Conservation (phyloP, 2,113 vertebrate genomes). For the Bubalus kerabau region DNA sequence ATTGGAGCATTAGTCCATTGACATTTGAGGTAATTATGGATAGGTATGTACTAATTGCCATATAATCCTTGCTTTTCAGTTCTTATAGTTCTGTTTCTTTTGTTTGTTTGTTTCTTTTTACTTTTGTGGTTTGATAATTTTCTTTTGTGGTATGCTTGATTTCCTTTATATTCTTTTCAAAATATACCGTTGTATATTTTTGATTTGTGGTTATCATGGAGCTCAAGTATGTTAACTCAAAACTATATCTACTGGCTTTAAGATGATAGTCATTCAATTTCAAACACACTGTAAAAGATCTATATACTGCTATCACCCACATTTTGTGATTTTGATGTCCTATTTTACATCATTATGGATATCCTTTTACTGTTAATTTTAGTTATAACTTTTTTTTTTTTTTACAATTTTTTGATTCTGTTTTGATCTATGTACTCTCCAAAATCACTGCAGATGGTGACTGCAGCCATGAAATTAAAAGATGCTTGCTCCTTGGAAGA, state of each 20-base stretch:
- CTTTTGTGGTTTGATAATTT: background rate
- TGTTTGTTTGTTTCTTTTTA: background rate
- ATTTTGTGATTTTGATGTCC: background rate
- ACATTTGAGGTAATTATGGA: background rate
- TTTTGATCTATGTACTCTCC: background rate
- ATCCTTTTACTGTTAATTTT: background rate
- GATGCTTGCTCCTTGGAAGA: background rate
- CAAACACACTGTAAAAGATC: background rate
- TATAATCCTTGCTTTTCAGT: background rate
- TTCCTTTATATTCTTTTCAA: background rate
- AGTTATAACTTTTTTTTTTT: background rate
- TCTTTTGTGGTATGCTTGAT: background rate
- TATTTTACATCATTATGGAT: background rate
- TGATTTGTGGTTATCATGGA: background rate
- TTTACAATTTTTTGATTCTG: background rate
- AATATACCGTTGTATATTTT: background rate
- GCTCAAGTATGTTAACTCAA: background rate
- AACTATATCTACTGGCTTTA: background rate
- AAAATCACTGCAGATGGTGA: background rate
- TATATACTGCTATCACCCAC: background rate
- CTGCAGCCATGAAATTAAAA: background rate
- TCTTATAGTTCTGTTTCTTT: background rate
- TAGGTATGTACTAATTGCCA: background rate
- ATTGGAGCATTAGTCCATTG: background rate
- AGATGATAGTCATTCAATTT: background rate